Conservation (phyloP, 2,888 invertebrate species). For the Podabrus alpinus region DNA sequence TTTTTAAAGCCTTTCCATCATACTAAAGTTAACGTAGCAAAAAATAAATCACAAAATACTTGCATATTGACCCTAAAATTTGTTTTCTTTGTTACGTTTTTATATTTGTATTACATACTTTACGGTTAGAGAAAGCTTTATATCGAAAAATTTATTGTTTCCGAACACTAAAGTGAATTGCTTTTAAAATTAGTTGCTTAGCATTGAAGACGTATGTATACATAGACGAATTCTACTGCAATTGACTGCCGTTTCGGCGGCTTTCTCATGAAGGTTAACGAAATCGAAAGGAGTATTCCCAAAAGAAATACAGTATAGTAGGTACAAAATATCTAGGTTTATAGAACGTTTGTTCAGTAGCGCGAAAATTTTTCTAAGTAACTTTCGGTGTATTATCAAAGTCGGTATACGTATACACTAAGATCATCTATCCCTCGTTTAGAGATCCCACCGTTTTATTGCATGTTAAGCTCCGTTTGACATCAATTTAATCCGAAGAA, state of each 20-base stretch:
- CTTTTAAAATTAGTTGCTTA: slow-evolving; percentile 1
- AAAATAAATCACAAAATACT: not conserved
- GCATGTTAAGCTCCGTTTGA: slow-evolving; percentile 30
- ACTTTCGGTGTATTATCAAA: slow-evolving; percentile 36
- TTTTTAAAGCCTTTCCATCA: not conserved
- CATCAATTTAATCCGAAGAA: slow-evolving; percentile 23
- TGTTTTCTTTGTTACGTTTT: not conserved
- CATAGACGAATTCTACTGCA: slow-evolving; percentile 1
- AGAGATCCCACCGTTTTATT: slow-evolving; percentile 25
- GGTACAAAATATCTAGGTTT: slow-evolving; percentile 20
- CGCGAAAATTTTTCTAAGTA: slow-evolving; percentile 33
- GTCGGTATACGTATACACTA: slow-evolving; percentile 20
- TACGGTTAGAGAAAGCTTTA: not conserved
- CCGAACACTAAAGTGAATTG: not conserved
- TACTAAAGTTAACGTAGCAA: not conserved
- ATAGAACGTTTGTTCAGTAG: slow-evolving; percentile 27
- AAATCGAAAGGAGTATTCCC: slow-evolving; percentile 25
- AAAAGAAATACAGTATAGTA: slow-evolving; percentile 17
- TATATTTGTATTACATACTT: not conserved
- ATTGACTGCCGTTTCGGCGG: slow-evolving; percentile 3
- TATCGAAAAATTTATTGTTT: not conserved
- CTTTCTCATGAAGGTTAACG: slow-evolving; percentile 7
- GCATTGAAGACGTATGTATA: slow-evolving; percentile 7
- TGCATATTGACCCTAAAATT: not conserved
- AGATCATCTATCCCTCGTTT: slow-evolving; percentile 15